A percentile compares a stretch with the other conserved stretches of the same genome.
Conservation (phyloP, 2,888 invertebrate genomes). For the Cylloceria caligata region DNA sequence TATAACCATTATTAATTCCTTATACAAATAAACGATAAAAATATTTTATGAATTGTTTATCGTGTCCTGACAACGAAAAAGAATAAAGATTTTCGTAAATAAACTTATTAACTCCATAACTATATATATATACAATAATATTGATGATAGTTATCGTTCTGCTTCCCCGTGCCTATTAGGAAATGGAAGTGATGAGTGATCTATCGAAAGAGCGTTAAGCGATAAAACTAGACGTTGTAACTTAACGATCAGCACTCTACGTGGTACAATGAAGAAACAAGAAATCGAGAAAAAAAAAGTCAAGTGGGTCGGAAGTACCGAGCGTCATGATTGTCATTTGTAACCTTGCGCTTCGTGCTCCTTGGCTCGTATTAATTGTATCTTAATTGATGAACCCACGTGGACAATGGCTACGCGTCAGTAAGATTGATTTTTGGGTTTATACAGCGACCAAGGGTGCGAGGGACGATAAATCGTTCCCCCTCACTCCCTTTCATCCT, state of each 20-base stretch:
- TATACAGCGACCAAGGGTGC: slow-evolving; percentile 67
- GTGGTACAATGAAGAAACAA: slow-evolving; percentile 2
- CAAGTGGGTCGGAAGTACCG: slow-evolving; percentile 72
- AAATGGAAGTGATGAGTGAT: slow-evolving; percentile 55
- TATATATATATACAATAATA: not conserved
- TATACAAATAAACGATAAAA: no score
- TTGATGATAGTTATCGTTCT: slow-evolving; percentile 38
- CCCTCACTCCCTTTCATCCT: not conserved
- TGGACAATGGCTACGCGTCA: slow-evolving; percentile 62
- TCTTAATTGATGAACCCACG: slow-evolving; percentile 77
- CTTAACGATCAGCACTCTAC: slow-evolving; percentile 60
- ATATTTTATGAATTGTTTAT: no score
- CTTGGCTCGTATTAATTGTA: slow-evolving; percentile 78
- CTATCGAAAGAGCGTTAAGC: slow-evolving; percentile 4
- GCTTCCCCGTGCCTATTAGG: slow-evolving; percentile 12
- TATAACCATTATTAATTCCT: no score
- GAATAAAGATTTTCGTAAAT: no score
- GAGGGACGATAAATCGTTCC: slow-evolving; percentile 1
- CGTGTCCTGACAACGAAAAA: no score
- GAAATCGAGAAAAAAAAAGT: slow-evolving; percentile 57
- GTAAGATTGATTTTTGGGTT: slow-evolving; percentile 70
- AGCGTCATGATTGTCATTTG: slow-evolving; percentile 77
- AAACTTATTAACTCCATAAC: slow-evolving; percentile 5
- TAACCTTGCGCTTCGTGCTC: slow-evolving; percentile 73
- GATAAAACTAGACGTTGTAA: slow-evolving; percentile 48